Evolutionary conservation across 2,888 invertebrate genomes (phyloP), one percentile per base, ranked within the genome.

Genomic region (Drosophila siamana): DNA sequence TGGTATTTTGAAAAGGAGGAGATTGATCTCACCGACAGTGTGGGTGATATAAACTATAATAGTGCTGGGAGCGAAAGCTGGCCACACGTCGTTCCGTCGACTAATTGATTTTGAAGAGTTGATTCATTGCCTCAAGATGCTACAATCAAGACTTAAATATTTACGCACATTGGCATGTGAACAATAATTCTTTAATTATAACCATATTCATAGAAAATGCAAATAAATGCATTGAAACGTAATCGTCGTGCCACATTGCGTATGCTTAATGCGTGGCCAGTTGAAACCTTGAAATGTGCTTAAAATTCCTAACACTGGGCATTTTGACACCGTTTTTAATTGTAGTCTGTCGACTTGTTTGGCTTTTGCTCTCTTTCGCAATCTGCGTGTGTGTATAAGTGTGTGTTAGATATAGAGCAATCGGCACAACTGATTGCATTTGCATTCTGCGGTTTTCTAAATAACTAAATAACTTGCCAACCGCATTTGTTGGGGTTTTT

Each of bases 371-470:
- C 50, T 62, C 13, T 48, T 50, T 55, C 38, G 40, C 36, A 24
- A 24, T 51, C 15, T 51, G n/a, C 13, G 24, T 8, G 24, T 30
- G 15, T 44, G 16, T 56, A 43, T 41, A 43, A 19, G 11, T 33
- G 33, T 33, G 33, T n/a, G 11, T 2, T 0, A 55, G 33, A 56
- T 69, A 63, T 51, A 60, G 24, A 84, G n/a, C n/a, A 79, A 77
- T 77, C 79, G 72, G 87, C 72, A 82, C 82, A 81, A 26, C 41
- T 36, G 24, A 19, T 13, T 59, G 72, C 56, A 57, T 81, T 64
- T 85, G 86, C 85, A 87, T 74, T 85, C 80, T 82, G 86, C 61
- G 87, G 86, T 74, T 85, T 87, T 85, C 86, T 82, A 75, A 84
- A 78, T 72, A 83, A 71, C 78, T 80, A 79, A 80, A 80, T 78